Evolutionary conservation across 2,797 vertebrate species (phyloP).

Genomic region (Centropyge bicolor): DNA sequence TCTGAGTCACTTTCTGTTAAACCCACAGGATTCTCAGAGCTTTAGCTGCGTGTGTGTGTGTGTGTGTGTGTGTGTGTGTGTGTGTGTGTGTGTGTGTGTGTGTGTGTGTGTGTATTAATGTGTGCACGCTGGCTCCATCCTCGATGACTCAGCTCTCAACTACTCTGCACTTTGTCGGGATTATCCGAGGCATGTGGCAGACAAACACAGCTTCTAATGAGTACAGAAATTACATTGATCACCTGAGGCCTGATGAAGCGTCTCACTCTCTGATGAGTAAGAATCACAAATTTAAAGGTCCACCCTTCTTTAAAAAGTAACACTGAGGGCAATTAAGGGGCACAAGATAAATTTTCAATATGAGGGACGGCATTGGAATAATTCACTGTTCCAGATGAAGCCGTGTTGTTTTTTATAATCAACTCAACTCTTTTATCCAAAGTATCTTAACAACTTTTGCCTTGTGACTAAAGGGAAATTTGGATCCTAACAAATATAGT

Average conservation of each 20-base stretch:
- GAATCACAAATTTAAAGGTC: not conserved
- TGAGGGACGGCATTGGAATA: no score
- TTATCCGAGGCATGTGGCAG: constrained; percentile 53
- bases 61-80: constrained; percentile 9
- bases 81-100: constrained; percentile 14
- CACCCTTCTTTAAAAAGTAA: not conserved
- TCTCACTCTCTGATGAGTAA: not conserved
- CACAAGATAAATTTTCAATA: no score
- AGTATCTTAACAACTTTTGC: no score
- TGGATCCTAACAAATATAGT: not conserved
- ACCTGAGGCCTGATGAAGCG: constrained; percentile 1
- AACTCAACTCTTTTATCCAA: no score
- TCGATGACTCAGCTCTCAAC: constrained; percentile 63
- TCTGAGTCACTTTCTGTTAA: constrained; percentile 57
- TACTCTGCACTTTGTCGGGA: constrained; percentile 58
- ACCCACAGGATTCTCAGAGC: constrained; percentile 47
- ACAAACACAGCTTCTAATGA: constrained; percentile 51
- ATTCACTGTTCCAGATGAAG: no score
- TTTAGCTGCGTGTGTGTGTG: constrained; percentile 20
- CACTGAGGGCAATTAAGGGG: not conserved
- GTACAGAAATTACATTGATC: constrained; percentile 40
- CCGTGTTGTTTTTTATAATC: no score
- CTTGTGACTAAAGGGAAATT: not conserved
- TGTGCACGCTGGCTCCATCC: constrained; percentile 25
- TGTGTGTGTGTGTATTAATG: constrained; percentile 14